A percentile compares a stretch with the other conserved stretches of the same genome.
These are phyloP conservation scores for Plectrocnemia conspersa DNA, from an alignment of 1,140 invertebrate genomes.

Conservation along the genomic window DNA sequence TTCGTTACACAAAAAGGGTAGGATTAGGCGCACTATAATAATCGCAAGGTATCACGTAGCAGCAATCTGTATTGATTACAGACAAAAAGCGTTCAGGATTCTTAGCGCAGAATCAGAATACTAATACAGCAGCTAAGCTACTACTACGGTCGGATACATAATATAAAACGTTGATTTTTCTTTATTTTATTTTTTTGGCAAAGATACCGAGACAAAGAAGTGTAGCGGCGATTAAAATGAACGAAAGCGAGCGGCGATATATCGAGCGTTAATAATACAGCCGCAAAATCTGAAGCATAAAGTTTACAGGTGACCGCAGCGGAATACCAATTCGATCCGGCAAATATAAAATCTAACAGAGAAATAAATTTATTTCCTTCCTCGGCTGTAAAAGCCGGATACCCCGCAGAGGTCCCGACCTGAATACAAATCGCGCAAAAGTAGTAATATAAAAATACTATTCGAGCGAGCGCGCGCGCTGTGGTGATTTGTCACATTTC, in stretches of 20 bases:
- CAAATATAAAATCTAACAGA: constrained; percentile 30
- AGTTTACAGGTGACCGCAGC: constrained; percentile 29
- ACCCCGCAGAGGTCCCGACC: constrained; percentile 18
- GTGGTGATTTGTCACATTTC: constrained; percentile 9
- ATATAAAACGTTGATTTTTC: too few relatives aligned
- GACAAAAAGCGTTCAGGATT: constrained; percentile 19
- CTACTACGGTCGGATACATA: too few relatives aligned
- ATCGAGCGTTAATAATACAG: constrained; percentile 32
- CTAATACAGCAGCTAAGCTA: constrained; percentile 17
- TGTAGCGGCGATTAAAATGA: neutral
- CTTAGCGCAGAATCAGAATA: constrained; percentile 16
- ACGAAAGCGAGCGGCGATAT: constrained; percentile 12
- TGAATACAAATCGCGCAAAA: constrained; percentile 31
- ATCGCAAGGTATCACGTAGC: constrained; percentile 20
- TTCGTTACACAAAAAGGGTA: too few relatives aligned
- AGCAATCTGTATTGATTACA: constrained; percentile 19
- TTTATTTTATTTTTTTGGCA: too few relatives aligned
- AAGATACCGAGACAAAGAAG: too few relatives aligned
- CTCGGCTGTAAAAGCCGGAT: constrained; percentile 33
- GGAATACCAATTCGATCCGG: constrained; percentile 30
- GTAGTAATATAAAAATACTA: constrained; percentile 32
- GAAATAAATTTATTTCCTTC: constrained; percentile 35
- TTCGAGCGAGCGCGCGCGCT: constrained; percentile 23
- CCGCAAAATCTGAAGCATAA: constrained; percentile 31
- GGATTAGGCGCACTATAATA: too few relatives aligned